phyloP scores from a whole-genome alignment of 2,888 invertebrate genomes.

The Dastarcus helophoroides region DNA sequence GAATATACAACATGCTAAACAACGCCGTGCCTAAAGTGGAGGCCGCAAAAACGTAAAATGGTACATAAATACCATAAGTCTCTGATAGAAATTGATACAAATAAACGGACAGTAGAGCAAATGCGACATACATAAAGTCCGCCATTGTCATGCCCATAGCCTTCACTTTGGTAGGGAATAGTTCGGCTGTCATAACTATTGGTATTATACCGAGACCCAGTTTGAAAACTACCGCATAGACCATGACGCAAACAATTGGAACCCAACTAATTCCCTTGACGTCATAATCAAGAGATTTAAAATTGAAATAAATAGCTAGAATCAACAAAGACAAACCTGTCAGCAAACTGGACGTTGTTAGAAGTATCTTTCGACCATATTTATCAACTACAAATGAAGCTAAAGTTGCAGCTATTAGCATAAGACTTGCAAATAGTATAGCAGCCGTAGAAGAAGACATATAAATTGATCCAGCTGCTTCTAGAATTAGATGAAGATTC shows the following conservation, averaged over 20 bases:
- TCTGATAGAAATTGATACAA: conserved; percentile 25
- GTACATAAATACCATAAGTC: conserved; percentile 26
- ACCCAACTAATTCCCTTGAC: conserved; percentile 29
- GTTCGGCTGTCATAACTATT: conserved; percentile 33
- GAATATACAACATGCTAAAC: conserved; percentile 25
- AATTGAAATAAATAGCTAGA: conserved; percentile 30
- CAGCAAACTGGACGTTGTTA: conserved; percentile 26
- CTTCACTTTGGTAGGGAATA: conserved; percentile 35
- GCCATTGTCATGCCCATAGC: conserved; percentile 34
- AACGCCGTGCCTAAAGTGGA: conserved; percentile 21
- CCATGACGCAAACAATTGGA: conserved; percentile 30
- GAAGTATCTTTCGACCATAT: conserved; percentile 30
- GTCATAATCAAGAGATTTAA: conserved; percentile 25
- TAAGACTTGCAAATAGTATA: conserved; percentile 30
- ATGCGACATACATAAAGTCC: conserved; percentile 30
- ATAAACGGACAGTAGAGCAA: conserved; percentile 27
- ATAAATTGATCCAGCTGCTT: conserved; percentile 29
- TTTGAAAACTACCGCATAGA: conserved; percentile 31
- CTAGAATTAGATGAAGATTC: conserved; percentile 33
- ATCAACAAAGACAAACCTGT: conserved; percentile 28
- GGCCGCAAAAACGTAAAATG: conserved; percentile 30
- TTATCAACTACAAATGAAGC: conserved; percentile 30
- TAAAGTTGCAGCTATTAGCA: conserved; percentile 27
- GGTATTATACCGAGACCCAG: conserved; percentile 33
- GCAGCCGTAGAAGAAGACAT: conserved; percentile 25